Percentiles rank a stretch among this genome's conserved stretches.
Conservation (phyloP, 2,888 invertebrate genomes). For the Heterodera filipjevi region DNA sequence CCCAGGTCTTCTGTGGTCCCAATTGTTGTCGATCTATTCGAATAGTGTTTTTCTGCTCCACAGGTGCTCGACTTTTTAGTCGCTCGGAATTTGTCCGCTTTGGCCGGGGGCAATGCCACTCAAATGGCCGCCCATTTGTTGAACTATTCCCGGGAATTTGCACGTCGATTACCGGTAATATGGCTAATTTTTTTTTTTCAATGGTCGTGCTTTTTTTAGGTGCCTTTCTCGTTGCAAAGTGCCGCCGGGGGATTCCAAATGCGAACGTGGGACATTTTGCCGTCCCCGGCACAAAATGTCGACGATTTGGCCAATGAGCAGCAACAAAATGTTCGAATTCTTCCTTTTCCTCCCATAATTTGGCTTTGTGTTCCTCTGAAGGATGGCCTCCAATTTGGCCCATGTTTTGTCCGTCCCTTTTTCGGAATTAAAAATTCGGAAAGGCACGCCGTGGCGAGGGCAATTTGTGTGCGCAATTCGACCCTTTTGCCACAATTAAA, state of each 20-base stretch:
- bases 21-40: constrained; percentile 45
- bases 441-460: constrained; percentile 30
- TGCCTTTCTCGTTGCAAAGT: constrained; percentile 52
- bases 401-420: constrained; percentile 13
- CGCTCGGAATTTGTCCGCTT: constrained; percentile 48
- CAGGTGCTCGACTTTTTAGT: constrained; percentile 57
- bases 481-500: constrained; percentile 40
- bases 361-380: not conserved
- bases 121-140: constrained; percentile 25
- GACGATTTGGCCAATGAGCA: not conserved
- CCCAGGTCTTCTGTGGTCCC: constrained; percentile 54
- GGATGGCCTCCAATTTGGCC: constrained; percentile 43
- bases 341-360: not conserved
- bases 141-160: constrained; percentile 44
- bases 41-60: constrained; percentile 43
- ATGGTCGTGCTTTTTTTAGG: not conserved
- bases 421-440: constrained; percentile 27
- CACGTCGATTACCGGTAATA: constrained; percentile 44
- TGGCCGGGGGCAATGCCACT: constrained; percentile 47
- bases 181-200: no score
- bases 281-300: not conserved
- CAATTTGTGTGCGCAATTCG: constrained; percentile 38
- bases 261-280: constrained; percentile 25
- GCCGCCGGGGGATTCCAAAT: constrained; percentile 52
- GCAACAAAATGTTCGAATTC: not conserved